Evolutionary conservation across 2,113 vertebrate species (phyloP), one percentile per base, ranked within the genome.

Genomic region (Coryphaenoides rupestris): DNA sequence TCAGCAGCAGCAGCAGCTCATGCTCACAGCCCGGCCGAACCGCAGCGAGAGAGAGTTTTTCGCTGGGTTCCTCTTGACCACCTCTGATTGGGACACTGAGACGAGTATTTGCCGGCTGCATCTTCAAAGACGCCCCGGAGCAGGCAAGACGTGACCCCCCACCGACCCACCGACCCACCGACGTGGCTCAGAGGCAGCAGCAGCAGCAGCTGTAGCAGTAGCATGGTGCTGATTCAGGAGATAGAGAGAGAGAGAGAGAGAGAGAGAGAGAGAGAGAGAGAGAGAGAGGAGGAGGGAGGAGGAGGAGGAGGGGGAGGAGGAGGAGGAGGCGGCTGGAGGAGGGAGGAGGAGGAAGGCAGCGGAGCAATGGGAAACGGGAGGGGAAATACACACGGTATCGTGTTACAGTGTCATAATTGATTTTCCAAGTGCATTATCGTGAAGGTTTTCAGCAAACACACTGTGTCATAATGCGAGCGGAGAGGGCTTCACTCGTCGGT

Each of bases 351-450:
- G 65, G 70, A 73, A 67, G 70, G 71, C 77, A 65, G 72, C 55
- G 55, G 49, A 40, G 22, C 46, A 52, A 52, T 68, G 50, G 28
- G 63, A 60, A 63, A 71, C 66, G 66, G 69, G 59, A 57, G 80
- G 66, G 79, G 65, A 80, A 78, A 76, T 73, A 70, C 65, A 67
- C 28, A 4, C n/a, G n/a, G 70, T 66, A 77, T 87, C 75, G 65
- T 72, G 67, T 84, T 85, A 75, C 80, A 68, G 67, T 68, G 73
- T 71, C 60, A 69, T 87, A 85, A 88, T 88, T 84, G 85, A 87
- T 87, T 87, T 87, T 87, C 84, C 74, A 64, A 87, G 84, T 84
- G 73, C 79, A 81, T 84, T 75, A 80, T 74, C 75, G 77, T 50
- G 58, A 65, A 76, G 75, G 65, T 78, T 83, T 84, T 75, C 65